A percentile compares a stretch with the other conserved stretches of the same genome.
phyloP scores from a whole-genome alignment of 1,140 invertebrate genomes.

The Aphelenchoides fujianensis region DNA sequence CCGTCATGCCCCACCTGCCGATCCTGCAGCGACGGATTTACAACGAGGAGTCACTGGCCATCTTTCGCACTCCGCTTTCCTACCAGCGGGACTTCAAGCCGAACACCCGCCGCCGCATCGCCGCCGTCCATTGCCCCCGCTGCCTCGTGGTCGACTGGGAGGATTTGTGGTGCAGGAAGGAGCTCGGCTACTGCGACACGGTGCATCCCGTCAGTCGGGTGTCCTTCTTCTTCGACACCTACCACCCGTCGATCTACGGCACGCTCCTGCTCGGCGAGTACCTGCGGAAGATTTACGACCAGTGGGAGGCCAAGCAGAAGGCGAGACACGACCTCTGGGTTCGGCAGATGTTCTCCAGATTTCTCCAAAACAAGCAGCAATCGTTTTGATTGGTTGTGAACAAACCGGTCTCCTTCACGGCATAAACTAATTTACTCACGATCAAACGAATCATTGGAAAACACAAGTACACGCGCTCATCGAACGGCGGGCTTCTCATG shows the following conservation, averaged over 20 bases:
- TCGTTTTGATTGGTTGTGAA: too few relatives aligned
- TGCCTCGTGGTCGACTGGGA: neutral
- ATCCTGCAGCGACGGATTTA: neutral
- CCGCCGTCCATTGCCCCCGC: neutral
- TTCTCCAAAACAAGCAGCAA: neutral
- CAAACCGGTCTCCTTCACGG: too few relatives aligned
- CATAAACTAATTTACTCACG: too few relatives aligned
- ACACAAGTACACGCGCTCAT: too few relatives aligned
- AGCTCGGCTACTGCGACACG: neutral
- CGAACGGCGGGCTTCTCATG: too few relatives aligned
- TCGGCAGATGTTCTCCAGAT: neutral
- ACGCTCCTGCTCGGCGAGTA: neutral
- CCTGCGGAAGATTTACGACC: neutral
- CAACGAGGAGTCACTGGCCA: neutral
- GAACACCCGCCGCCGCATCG: neutral
- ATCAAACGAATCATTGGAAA: too few relatives aligned
- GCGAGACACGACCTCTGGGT: neutral
- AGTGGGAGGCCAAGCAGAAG: neutral
- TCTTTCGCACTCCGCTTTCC: neutral
- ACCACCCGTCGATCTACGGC: neutral
- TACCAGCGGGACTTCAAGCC: neutral
- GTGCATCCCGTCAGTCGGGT: neutral
- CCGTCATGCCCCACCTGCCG: neutral
- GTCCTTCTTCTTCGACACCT: neutral
- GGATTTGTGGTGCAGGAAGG: neutral